Base-by-base conservation (phyloP, 2,888 invertebrate species). In the Ophion slaviceki region DNA sequence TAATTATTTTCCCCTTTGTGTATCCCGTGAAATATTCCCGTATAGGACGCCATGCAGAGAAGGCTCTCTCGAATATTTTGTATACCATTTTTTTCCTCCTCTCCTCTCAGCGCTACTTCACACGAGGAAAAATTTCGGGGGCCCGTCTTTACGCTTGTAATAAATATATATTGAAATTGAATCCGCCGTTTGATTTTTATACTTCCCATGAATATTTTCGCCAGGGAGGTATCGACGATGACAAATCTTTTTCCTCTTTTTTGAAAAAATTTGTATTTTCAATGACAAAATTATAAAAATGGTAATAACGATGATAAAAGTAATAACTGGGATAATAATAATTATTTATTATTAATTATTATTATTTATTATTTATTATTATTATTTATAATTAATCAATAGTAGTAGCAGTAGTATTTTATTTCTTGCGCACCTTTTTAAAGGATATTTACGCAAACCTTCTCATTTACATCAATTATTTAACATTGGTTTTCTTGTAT, bases 1-100 rank as follows among this genome's bases (percentile, higher is more conserved):
- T 93, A 92, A 93, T 93, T 93, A 92, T 93, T 92, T 78, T 92
- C 90, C 88, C 75, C 90, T 91, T 92, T 91, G 91, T 92, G 89
- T 88, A 88, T 77, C 86, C 86, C 87, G 86, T 82, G 87, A 89
- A 88, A 90, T 90, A 80, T 81, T 80, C 47, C 88, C 87, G 88
- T 81, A 61, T 24, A 87, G 87, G 92, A 89, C 91, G 88, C 90
- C 92, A 92, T 90, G 91, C 88, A 87, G 92, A 88, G 92, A 91
- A 88, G 89, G 87, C 87, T 32, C 47, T 76, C 53, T 71, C 59
- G 20, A 75, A 82, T 68, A 62, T 75, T 81, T 67, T 36, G 66
- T 81, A 59, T 81, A 67, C 67, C 20, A 80, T 57, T 67, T 28
- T 74, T 66, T 75, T 66, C n/a, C 28, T 70, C 36, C 53, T 28